Evolutionary conservation across 2,797 vertebrate genomes (phyloP), one percentile per base, ranked within the genome.

Genomic region (Apogon hyalosoma): DNA sequence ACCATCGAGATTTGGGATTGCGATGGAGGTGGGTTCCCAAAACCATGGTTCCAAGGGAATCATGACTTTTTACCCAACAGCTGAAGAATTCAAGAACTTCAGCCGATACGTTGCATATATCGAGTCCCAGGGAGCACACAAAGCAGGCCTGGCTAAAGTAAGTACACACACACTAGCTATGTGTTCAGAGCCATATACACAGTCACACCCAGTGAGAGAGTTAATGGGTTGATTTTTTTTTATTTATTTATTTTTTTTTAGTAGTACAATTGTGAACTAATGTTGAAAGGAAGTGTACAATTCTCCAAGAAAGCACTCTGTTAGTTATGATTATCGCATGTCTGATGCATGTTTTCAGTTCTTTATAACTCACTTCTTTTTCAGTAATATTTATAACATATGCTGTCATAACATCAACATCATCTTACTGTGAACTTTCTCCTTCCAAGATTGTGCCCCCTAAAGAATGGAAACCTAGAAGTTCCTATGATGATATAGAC

Each of bases 111-210:
- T 98, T 53, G 97, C 96, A 4, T 98, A 96, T 70, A 93, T 98
- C n/a, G 97, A 98, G 87, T 96, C 96, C 12, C 96, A 97, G 85
- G 97, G 97, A 79, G 97, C 97, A 1, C 97, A 98, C 77, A 95
- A 92, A 66, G 96, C 96, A 50, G 97, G 97, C 4, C 91, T 98
- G 68, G 97, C 97, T 66, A 98, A 98, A 94, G 96, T 96, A 85
- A 90, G 86, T 74, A 40, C 9, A 11, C 10, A 39, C 15, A 14
- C 13, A 38, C 18, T n/a, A n/a, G n/a, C n/a, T n/a, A 18, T 41
- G 2, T 36, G 16, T 38, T 51, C 14, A 18, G 21, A 36, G 15
- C 7, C 4, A 36, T 36, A 8, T 36, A 10, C 33, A 36, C 13
- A 28, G 8, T 63, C 3, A 48, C 2, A 16, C 1, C 8, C 19